Evolutionary conservation across 2,797 vertebrate genomes (phyloP).

Genomic region (Microctenopoma steveboyesi): DNA sequence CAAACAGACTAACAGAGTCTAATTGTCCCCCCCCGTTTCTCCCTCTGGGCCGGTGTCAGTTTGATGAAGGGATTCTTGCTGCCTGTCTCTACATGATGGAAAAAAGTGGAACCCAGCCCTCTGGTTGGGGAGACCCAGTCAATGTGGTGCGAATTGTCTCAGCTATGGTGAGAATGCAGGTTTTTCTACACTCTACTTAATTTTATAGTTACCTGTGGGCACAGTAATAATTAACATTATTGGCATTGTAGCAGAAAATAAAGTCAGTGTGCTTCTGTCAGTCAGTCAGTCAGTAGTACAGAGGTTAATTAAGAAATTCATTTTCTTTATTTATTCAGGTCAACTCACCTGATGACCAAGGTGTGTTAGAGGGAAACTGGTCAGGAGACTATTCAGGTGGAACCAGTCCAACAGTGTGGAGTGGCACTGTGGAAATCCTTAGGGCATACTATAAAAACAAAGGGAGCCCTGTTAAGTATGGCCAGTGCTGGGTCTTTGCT

Average conservation of each 20-base stretch:
- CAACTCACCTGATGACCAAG: conserved; percentile 87
- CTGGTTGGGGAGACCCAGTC: conserved; percentile 87
- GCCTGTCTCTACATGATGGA: conserved; percentile 87
- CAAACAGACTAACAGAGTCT: background rate
- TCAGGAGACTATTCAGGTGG: conserved; percentile 85
- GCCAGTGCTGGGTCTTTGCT: conserved; percentile 94
- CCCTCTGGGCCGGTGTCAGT: conserved; percentile 73
- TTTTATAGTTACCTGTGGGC: too few species aligned
- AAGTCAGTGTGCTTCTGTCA: too few species aligned
- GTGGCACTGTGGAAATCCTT: conserved; percentile 90
- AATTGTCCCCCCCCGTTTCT: background rate
- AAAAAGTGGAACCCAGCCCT: conserved; percentile 79
- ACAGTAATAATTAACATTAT: background rate
- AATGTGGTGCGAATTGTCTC: conserved; percentile 87
- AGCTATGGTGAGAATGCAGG: conserved; percentile 85
- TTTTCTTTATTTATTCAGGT: conserved; percentile 72
- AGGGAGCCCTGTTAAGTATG: conserved; percentile 84
- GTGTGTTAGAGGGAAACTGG: conserved; percentile 91
- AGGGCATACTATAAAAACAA: conserved; percentile 78
- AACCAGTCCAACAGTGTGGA: conserved; percentile 88
- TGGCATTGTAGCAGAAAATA: too few species aligned
- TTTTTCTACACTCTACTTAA: too few species aligned
- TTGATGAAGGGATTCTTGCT: conserved; percentile 83
- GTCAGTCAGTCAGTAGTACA: background rate
- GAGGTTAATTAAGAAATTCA: too few species aligned